phyloP scores from a whole-genome alignment of 2,113 vertebrate genomes.

The Neoarius graeffei region DNA sequence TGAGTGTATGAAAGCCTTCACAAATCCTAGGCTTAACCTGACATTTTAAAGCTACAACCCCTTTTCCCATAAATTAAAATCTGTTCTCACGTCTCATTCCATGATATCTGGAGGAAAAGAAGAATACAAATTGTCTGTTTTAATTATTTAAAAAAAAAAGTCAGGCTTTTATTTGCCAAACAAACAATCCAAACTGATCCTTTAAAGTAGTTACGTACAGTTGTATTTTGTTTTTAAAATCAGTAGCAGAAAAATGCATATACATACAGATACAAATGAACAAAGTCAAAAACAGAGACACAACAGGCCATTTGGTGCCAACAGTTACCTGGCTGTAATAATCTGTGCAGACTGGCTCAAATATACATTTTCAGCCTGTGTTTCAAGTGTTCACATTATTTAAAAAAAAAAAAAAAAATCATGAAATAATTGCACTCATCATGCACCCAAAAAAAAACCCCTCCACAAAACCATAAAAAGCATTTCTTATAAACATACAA shows the following conservation, averaged over 20 bases:
- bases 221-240: constrained; percentile 12
- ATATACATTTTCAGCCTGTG: neutral
- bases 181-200: neutral
- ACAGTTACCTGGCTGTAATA: neutral
- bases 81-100: neutral
- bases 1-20: neutral
- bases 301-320: constrained; percentile 1
- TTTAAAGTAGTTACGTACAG: constrained; percentile 2
- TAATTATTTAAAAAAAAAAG: neutral
- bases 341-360: constrained; percentile 22
- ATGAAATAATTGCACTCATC: constrained; percentile 30
- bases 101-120: neutral
- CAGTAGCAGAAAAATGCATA: neutral
- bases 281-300: neutral
- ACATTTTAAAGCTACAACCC: neutral
- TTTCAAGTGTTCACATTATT: constrained; percentile 17
- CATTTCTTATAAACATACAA: constrained; percentile 48
- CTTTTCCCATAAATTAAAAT: neutral
- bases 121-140: neutral
- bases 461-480: neutral
- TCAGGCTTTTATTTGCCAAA: neutral
- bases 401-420: constrained; percentile 39
- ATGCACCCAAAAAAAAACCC: constrained; percentile 36
- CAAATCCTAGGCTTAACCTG: neutral
- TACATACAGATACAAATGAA: neutral